Conservation (phyloP, 23 tunicate genomes). For the Styela clava region DNA sequence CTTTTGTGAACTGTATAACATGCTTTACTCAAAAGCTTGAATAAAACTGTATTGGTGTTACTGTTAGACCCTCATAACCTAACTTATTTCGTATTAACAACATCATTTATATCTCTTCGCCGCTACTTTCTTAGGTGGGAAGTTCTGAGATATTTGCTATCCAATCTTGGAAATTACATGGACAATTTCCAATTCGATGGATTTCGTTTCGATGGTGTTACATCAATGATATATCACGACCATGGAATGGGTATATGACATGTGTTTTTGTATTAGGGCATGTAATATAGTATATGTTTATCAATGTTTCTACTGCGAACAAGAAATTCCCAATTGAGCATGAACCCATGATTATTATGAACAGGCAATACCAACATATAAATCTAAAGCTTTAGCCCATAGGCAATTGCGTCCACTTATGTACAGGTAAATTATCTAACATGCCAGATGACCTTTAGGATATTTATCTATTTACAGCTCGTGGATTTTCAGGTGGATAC, state of each 20-base stretch:
- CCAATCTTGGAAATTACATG: slow-evolving; percentile 81
- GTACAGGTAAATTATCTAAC: no score
- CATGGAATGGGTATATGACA: slow-evolving; percentile 85
- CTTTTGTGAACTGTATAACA: no score
- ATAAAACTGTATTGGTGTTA: no score
- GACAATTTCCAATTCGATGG: slow-evolving; percentile 92
- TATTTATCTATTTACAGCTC: slow-evolving; percentile 37
- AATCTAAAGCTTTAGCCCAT: no score
- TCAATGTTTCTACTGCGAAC: background rate
- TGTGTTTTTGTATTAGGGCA: no score
- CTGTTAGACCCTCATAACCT: no score
- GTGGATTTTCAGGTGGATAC: slow-evolving; percentile 92
- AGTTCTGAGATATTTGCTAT: slow-evolving; percentile 85
- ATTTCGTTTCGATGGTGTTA: slow-evolving; percentile 94
- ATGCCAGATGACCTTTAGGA: no score
- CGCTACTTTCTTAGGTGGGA: slow-evolving; percentile 58
- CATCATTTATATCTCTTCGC: no score
- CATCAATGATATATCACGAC: slow-evolving; percentile 96
- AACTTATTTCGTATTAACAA: no score
- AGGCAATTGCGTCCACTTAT: no score
- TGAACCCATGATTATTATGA: background rate
- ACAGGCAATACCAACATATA: no score
- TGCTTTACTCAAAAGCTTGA: no score
- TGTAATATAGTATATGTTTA: background rate
- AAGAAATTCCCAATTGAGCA: background rate